phyloP scores from a whole-genome alignment of 2,113 vertebrate species.

The Collichthys lucidus region DNA sequence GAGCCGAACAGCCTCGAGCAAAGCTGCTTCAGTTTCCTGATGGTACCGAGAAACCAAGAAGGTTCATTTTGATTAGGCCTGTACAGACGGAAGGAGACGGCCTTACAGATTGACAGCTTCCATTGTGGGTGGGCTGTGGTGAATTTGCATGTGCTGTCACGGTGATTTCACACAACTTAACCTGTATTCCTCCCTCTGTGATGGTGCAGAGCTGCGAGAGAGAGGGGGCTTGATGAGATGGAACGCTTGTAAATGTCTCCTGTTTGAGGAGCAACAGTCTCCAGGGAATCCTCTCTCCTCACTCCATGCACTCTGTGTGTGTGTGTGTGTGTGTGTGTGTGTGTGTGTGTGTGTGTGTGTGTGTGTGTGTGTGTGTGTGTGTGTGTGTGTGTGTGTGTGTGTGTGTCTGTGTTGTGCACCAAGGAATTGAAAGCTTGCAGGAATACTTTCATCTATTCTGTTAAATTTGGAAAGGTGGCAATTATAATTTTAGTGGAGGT shows the following conservation, averaged over 20 bases:
- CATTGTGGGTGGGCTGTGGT: slow-evolving; percentile 72
- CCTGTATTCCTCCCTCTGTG: slow-evolving; percentile 75
- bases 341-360: slow-evolving; percentile 16
- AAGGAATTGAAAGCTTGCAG: slow-evolving; percentile 54
- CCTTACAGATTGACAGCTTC: slow-evolving; percentile 66
- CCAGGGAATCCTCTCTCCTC: slow-evolving; percentile 57
- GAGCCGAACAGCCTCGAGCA: slow-evolving; percentile 15
- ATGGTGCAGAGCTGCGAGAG: slow-evolving; percentile 44
- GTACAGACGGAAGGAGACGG: slow-evolving; percentile 26
- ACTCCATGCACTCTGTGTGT: not conserved
- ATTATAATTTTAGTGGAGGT: slow-evolving; percentile 67
- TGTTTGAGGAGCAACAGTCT: slow-evolving; percentile 66
- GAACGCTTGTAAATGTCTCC: slow-evolving; percentile 77
- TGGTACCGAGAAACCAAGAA: slow-evolving; percentile 8
- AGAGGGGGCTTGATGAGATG: slow-evolving; percentile 67
- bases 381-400: slow-evolving; percentile 5
- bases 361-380: slow-evolving; percentile 14
- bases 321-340: slow-evolving; percentile 18
- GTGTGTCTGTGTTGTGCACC: not conserved
- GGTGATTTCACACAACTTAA: slow-evolving; percentile 81
- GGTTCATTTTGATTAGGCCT: slow-evolving; percentile 31
- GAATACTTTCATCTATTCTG: slow-evolving; percentile 63
- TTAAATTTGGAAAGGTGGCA: slow-evolving; percentile 59
- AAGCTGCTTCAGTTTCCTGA: slow-evolving; percentile 20
- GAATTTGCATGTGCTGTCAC: slow-evolving; percentile 80